A percentile compares a stretch with the other conserved stretches of the same genome.
Conservation (phyloP, 2,113 vertebrate species). For the Speoplatyrhinus poulsoni region DNA sequence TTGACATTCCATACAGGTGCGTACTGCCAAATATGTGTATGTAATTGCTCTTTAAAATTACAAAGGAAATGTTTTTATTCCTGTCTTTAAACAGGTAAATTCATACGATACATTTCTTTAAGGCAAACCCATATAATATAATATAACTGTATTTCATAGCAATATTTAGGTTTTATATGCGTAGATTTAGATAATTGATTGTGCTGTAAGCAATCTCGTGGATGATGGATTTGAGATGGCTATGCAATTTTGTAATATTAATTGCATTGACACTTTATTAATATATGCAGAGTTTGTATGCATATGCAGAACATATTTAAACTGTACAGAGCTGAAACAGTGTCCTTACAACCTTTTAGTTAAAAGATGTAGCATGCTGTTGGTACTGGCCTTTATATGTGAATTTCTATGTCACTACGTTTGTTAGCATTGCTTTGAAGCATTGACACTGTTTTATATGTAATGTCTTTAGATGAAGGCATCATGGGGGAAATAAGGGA, state of each 20-base stretch:
- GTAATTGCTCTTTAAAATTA: neutral
- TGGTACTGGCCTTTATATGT: slow-evolving; percentile 40
- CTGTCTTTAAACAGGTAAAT: slow-evolving; percentile 6
- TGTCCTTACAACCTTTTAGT: slow-evolving; percentile 49
- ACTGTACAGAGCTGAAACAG: slow-evolving; percentile 62
- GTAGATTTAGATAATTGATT: slow-evolving; percentile 33
- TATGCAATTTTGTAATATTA: slow-evolving; percentile 74
- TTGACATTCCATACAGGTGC: slow-evolving; percentile 12
- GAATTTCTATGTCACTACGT: slow-evolving; percentile 35
- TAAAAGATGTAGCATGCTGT: slow-evolving; percentile 19
- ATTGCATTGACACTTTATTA: slow-evolving; percentile 79
- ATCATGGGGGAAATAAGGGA: slow-evolving; percentile 51
- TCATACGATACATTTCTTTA: neutral
- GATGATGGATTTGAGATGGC: slow-evolving; percentile 40
- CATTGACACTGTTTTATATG: slow-evolving; percentile 14
- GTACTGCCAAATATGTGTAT: slow-evolving; percentile 11
- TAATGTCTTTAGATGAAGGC: slow-evolving; percentile 17
- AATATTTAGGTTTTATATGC: slow-evolving; percentile 6
- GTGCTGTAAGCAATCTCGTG: slow-evolving; percentile 28
- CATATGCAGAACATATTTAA: slow-evolving; percentile 68
- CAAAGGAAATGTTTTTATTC: slow-evolving; percentile 6
- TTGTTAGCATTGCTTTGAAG: slow-evolving; percentile 34
- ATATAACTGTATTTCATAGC: neutral
- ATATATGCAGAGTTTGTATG: slow-evolving; percentile 57
- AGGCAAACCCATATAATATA: neutral